Percentiles rank a stretch among this genome's conserved stretches.
phyloP scores from a whole-genome alignment of 2,888 invertebrate species.

The Coecobrya sp. region DNA sequence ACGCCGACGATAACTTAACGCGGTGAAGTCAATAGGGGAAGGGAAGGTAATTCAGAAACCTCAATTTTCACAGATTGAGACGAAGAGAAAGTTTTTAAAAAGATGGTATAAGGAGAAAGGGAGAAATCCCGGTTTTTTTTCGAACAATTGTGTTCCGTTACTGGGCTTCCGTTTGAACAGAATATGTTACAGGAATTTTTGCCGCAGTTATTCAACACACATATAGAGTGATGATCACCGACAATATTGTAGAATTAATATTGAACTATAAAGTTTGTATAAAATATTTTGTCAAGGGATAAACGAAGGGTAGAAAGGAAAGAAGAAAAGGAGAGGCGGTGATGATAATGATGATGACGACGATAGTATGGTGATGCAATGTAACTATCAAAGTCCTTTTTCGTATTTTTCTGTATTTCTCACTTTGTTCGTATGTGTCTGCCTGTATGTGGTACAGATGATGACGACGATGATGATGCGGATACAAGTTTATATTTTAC shows the following conservation, averaged over 20 bases:
- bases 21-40: neutral
- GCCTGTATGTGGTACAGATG: conserved; percentile 7
- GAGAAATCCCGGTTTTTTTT: conserved; percentile 31
- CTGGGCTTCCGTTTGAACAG: neutral
- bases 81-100: conserved; percentile 17
- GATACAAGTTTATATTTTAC: conserved; percentile 31
- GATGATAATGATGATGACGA: neutral
- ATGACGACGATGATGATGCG: conserved; percentile 15
- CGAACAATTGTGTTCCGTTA: neutral
- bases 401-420: neutral
- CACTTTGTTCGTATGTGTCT: conserved; percentile 8
- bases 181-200: neutral
- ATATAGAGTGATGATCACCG: too few species aligned
- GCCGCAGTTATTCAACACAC: neutral
- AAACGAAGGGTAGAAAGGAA: conserved; percentile 6
- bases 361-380: neutral
- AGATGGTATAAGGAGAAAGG: conserved; percentile 41
- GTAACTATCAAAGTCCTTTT: conserved; percentile 16
- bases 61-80: neutral
- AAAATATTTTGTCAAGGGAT: conserved; percentile 4
- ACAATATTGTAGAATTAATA: too few species aligned
- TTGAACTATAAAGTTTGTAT: too few species aligned
- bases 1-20: neutral
- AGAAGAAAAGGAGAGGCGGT: neutral
- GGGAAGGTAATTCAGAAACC: neutral